These are phyloP conservation scores for Aporrectodea caliginosa DNA, from an alignment of 1,140 invertebrate species.

Conservation along the genomic window DNA sequence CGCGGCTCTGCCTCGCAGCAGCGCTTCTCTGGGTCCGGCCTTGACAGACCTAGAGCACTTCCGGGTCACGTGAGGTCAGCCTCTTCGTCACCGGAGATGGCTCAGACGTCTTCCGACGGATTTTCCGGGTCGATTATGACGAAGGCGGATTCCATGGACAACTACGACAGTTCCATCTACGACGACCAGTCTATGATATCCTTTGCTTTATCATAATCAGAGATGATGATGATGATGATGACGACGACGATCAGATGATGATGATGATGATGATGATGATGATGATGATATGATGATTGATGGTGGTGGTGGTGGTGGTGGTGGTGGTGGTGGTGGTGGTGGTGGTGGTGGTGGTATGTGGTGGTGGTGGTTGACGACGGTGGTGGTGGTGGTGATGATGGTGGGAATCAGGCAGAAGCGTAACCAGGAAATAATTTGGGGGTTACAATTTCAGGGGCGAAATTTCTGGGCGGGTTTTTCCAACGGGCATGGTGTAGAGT, in stretches of 20 bases:
- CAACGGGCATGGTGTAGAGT: not conserved
- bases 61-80: not conserved
- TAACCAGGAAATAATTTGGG: not conserved
- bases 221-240: not conserved
- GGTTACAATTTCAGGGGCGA: too few species aligned
- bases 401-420: not conserved
- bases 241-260: not conserved
- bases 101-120: not conserved
- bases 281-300: not conserved
- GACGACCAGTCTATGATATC: not conserved
- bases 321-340: slow-evolving; percentile 1
- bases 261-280: not conserved
- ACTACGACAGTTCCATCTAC: not conserved
- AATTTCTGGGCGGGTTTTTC: too few species aligned
- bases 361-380: not conserved
- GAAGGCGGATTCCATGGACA: not conserved
- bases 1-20: not conserved
- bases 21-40: too few species aligned
- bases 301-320: not conserved
- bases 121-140: not conserved
- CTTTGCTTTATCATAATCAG: not conserved
- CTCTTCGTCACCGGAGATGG: not conserved
- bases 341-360: not conserved
- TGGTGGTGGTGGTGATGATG: not conserved
- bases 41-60: not conserved